Conservation (phyloP, 2,888 invertebrate genomes). For the Willowsia nigromaculata region DNA sequence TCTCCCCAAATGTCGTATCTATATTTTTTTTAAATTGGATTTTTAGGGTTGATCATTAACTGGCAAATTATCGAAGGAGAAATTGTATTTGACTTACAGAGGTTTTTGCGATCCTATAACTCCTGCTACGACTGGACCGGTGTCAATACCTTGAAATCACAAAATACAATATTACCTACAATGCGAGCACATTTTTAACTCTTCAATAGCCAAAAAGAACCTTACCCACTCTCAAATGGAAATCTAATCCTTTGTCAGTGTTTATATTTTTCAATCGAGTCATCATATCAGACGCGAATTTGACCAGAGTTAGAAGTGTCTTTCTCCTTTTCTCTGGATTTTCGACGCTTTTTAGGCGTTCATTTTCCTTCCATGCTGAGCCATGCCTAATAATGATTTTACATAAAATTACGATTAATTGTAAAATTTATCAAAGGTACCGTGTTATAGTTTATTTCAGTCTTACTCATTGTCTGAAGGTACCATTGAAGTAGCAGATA, state of each 20-base stretch:
- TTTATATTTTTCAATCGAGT: conserved; percentile 84
- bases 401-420: not conserved
- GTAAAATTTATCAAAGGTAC: not conserved
- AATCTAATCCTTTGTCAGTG: conserved; percentile 83
- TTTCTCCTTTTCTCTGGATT: conserved; percentile 79
- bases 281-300: conserved; percentile 89
- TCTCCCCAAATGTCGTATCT: conserved; percentile 97
- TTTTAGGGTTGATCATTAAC: not conserved
- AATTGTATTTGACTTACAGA: conserved; percentile 80
- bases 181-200: too few relatives aligned
- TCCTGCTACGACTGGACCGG: conserved; percentile 95
- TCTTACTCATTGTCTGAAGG: conserved; percentile 66
- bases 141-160: conserved; percentile 88
- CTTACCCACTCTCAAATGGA: conserved; percentile 88
- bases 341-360: conserved; percentile 1
- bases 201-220: conserved; percentile 32
- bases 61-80: not conserved
- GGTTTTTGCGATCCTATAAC: conserved; percentile 97
- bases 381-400: conserved; percentile 15
- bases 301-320: conserved; percentile 82
- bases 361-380: conserved; percentile 44
- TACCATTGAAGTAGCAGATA: conserved; percentile 74
- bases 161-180: conserved; percentile 85
- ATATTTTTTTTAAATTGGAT: not conserved
- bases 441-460: not conserved